phyloP scores from a whole-genome alignment of 2,797 vertebrate genomes.

The Presbytis comata region DNA sequence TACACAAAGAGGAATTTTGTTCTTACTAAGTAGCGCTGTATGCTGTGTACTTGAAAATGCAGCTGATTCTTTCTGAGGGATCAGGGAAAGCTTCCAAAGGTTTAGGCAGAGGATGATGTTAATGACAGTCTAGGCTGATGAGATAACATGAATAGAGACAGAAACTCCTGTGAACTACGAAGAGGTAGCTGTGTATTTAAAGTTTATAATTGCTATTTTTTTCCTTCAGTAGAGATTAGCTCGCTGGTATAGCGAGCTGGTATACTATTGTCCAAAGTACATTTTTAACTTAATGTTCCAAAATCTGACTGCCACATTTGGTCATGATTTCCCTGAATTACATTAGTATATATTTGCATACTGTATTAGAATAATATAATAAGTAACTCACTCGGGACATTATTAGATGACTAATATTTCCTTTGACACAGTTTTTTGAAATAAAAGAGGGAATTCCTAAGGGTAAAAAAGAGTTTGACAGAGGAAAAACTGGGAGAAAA shows the following conservation, averaged over 20 bases:
- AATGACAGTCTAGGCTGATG: background rate
- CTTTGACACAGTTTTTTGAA: background rate
- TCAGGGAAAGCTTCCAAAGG: background rate
- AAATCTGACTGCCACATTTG: background rate
- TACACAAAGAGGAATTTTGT: background rate
- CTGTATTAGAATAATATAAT: background rate
- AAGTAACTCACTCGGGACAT: background rate
- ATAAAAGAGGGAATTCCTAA: background rate
- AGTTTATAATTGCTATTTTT: background rate
- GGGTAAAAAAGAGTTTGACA: background rate
- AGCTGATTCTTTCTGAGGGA: background rate
- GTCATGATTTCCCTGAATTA: background rate
- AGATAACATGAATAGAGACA: background rate
- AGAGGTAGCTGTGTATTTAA: background rate
- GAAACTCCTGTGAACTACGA: background rate
- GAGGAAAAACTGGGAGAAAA: background rate
- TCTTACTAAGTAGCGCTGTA: background rate
- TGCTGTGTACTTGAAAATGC: background rate
- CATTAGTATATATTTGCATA: slow-evolving; percentile 5
- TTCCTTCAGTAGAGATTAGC: background rate
- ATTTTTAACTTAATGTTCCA: background rate
- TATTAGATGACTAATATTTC: background rate
- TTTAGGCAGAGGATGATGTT: background rate
- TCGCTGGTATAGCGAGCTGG: background rate
- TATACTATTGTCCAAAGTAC: background rate